Evolutionary conservation across 1,140 invertebrate species (phyloP).

Genomic region (Drosophila rhopaloa): DNA sequence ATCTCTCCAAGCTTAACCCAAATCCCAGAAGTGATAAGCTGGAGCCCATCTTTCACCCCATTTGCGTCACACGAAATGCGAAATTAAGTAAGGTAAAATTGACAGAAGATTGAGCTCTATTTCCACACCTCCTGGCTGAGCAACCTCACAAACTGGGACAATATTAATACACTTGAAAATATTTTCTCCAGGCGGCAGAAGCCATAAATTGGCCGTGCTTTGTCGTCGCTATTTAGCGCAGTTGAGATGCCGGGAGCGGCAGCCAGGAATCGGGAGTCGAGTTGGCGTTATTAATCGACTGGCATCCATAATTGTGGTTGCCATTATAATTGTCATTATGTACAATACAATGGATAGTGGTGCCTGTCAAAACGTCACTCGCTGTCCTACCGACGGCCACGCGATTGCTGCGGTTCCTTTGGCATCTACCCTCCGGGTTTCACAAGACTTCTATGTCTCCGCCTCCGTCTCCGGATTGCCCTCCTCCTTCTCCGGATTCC

Average conservation of each 20-base stretch:
- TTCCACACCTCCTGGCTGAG: background rate
- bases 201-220: conserved; percentile 41
- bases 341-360: conserved; percentile 79
- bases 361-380: conserved; percentile 72
- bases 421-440: background rate
- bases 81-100: conserved; percentile 76
- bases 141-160: conserved; percentile 20
- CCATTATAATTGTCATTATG: conserved; percentile 83
- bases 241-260: conserved; percentile 1
- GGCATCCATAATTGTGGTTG: conserved; percentile 81
- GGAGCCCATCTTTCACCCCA: conserved; percentile 7
- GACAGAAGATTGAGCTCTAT: conserved; percentile 60
- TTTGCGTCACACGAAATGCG: conserved; percentile 43
- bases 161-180: conserved; percentile 74
- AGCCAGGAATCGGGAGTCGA: conserved; percentile 29
- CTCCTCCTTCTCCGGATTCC: too few relatives aligned
- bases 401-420: conserved; percentile 43
- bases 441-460: too few relatives aligned
- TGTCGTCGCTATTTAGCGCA: conserved; percentile 36
- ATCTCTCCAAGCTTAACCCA: background rate
- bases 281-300: conserved; percentile 76
- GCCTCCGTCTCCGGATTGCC: background rate
- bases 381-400: conserved; percentile 49
- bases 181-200: conserved; percentile 39
- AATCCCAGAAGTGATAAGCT: conserved; percentile 32